Evolutionary conservation across 2,888 invertebrate genomes (phyloP), one percentile per base, ranked within the genome.

Genomic region (Yponomeuta plumbellus): DNA sequence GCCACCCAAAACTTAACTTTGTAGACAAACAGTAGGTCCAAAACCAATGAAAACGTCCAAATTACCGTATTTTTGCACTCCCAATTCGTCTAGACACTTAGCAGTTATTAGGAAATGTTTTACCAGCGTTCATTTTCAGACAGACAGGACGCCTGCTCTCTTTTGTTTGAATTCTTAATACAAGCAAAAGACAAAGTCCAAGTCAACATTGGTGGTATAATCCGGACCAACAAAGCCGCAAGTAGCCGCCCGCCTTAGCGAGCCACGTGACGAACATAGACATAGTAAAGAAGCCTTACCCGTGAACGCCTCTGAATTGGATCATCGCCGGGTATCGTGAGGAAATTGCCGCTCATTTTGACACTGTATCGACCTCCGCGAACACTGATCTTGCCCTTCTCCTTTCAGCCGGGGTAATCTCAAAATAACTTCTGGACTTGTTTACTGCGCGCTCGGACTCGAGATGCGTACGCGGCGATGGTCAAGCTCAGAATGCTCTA

Each of bases 321-420:
- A 67, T 87, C 86, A 69, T 88, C 88, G 65, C 87, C 88, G 34
- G 91, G 91, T 71, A 91, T 89, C 17, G 90, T 90, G 34, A 91
- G 81, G 70, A 88, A 91, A 73, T 91, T 91, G 68, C 90, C 88
- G 80, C 91, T 91, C 91, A 91, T 91, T 78, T 82, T 88, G 78
- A 80, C 82, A 72, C 72, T 69, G 68, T 68, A 5, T 34, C 61
- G 61, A 61, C 61, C 61, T 61, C 34, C n/a, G 34, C 17, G 13
- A 2, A 34, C 61, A 61, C 61, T 17, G 44, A 52, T 52, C 44
- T 52, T 52, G 72, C 73, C 73, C 74, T 76, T 75, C 75, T 71
- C 76, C 75, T 73, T 69, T 71, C 23, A 21, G 22, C 40, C 63
- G 44, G 63, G 44, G 22, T 34, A 61, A 56, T 61, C 52, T 52